Percentiles rank a stretch among this genome's conserved stretches.
Evolutionary conservation across 2,797 vertebrate species (phyloP).

Genomic region (Phrynocephalus guinanensis): DNA sequence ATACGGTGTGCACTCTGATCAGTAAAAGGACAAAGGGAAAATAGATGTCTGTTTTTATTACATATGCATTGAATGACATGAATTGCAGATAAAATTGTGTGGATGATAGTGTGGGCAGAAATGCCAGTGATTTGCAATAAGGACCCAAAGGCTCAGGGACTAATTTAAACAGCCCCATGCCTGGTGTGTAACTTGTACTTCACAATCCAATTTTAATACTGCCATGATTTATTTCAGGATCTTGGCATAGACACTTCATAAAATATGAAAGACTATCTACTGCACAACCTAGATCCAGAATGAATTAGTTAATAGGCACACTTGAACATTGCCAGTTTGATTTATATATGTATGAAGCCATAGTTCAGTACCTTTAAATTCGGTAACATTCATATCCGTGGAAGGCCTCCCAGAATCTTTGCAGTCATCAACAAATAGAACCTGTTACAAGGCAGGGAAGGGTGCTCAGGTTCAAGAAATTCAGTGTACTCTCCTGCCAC

Average conservation of each 20-base stretch:
- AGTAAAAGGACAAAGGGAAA: slow-evolving; percentile 13
- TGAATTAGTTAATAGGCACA: slow-evolving; percentile 23
- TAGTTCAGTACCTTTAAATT: slow-evolving; percentile 16
- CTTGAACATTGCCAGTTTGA: slow-evolving; percentile 10
- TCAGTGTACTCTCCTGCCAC: background rate
- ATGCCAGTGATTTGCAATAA: slow-evolving; percentile 12
- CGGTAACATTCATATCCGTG: background rate
- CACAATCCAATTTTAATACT: slow-evolving; percentile 18
- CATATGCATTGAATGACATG: background rate
- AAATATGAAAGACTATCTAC: background rate
- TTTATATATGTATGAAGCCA: slow-evolving; percentile 8
- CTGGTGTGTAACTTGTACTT: slow-evolving; percentile 15
- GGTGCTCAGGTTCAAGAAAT: background rate
- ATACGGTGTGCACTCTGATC: background rate
- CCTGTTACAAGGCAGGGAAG: background rate
- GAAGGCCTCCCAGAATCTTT: background rate
- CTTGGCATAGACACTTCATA: slow-evolving; percentile 21
- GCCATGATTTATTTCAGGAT: slow-evolving; percentile 22
- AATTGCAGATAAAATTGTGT: slow-evolving; percentile 24
- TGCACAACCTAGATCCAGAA: slow-evolving; percentile 4
- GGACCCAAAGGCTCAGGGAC: slow-evolving; percentile 23
- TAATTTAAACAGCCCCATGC: slow-evolving; percentile 35
- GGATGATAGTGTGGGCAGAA: background rate
- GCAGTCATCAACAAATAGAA: background rate
- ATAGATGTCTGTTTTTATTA: background rate